A percentile compares a stretch with the other conserved stretches of the same genome.
Conservation (phyloP, 2,888 invertebrate genomes). For the Scaptomyza parva region DNA sequence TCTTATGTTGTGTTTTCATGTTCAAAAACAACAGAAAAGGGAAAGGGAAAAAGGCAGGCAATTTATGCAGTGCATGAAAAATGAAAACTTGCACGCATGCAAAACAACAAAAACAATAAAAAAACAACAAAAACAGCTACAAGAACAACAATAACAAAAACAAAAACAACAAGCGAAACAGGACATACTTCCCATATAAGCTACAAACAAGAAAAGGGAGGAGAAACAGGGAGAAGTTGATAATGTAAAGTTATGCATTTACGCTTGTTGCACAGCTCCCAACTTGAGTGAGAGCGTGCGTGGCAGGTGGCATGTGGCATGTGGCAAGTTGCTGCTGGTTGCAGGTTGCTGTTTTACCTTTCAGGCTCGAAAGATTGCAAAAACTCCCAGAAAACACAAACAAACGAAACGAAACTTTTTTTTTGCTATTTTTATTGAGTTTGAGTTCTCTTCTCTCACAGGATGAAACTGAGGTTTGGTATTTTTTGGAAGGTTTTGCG, state of each 20-base stretch:
- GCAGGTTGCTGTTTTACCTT: slow-evolving; percentile 20
- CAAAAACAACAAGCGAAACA: not conserved
- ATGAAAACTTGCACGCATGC: slow-evolving; percentile 70
- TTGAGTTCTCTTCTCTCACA: slow-evolving; percentile 10
- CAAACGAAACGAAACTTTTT: slow-evolving; percentile 16
- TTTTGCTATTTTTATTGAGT: slow-evolving; percentile 36
- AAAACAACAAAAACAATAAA: slow-evolving; percentile 29
- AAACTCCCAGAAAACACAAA: slow-evolving; percentile 23
- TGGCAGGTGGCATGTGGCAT: slow-evolving; percentile 26
- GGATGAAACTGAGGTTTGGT: slow-evolving; percentile 11
- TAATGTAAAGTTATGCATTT: slow-evolving; percentile 52
- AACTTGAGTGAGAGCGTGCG: not conserved
- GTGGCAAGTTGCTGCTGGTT: not conserved
- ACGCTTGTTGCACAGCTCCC: not conserved
- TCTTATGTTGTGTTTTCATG: slow-evolving; percentile 21
- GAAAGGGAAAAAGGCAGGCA: slow-evolving; percentile 57
- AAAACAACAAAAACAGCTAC: slow-evolving; percentile 1
- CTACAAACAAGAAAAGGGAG: not conserved
- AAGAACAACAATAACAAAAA: not conserved
- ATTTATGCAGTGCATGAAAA: slow-evolving; percentile 71
- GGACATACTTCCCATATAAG: slow-evolving; percentile 21
- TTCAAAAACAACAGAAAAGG: slow-evolving; percentile 10
- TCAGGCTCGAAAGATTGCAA: slow-evolving; percentile 44
- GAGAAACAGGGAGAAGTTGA: slow-evolving; percentile 17
- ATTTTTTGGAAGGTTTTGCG: slow-evolving; percentile 8